Evolutionary conservation across 2,113 vertebrate species (phyloP), one percentile per base, ranked within the genome.

Genomic region (Leucosticte australis): DNA sequence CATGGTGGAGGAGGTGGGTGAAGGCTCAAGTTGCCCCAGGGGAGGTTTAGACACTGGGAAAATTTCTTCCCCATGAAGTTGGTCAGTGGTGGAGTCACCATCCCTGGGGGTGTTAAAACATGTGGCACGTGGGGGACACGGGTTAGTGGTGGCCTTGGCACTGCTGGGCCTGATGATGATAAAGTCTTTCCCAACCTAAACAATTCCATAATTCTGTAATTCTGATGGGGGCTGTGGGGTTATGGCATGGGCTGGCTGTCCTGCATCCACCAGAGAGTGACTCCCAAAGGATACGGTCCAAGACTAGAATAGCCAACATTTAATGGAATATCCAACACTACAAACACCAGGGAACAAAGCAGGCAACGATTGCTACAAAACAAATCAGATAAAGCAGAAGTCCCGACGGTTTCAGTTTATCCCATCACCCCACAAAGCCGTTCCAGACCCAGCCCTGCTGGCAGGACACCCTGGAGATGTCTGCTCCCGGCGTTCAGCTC

Each of bases 201-300:
- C 11, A 35, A 9, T 27, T 31, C n/a, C 3, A 1, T 27, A 18
- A 41, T 41, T 83, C 30, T 31, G 7, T 26, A 6, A 28, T 47
- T 53, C 46, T 70, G 46, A 31, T 13, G 30, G 52, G 41, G 27
- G 24, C 11, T 1, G 6, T 33, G 50, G 55, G 33, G n/a, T 28
- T 18, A 13, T 5, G 44, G 31, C 4, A 2, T 5, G 47, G 42
- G 7, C 5, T 20, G 37, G 31, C n/a, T 56, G 24, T 37, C 35
- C 63, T 73, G 70, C 28, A 11, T 9, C 17, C 41, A 2, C 14
- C 28, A 4, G 19, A 62, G 24, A 46, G n/a, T 0, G 0, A 23
- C 17, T 42, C 70, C 4, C 0, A 37, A 56, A 74, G 37, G 15
- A 41, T 3, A 30, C 0, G 1, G 7, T 13, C 33, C 83, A 24